Base-by-base conservation (phyloP, 1,140 invertebrate genomes). In the Trichoplusia ni region DNA sequence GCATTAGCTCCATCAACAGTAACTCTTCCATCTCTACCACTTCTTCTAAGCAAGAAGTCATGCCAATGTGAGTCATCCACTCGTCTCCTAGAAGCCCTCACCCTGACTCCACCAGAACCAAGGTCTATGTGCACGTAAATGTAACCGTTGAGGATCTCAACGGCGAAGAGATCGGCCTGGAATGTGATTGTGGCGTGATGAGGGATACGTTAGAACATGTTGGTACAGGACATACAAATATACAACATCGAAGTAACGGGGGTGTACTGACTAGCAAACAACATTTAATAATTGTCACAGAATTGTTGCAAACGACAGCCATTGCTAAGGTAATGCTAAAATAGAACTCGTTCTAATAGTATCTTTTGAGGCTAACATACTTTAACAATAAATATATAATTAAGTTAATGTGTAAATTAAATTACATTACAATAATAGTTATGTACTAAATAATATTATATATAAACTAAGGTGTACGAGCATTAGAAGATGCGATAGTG, bases 11-110 rank as follows among this genome's bases (percentile, higher is more conserved):
- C 95, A 86, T 99, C 98, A 0, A 99, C 96, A 8, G 95, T 96
- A n/a, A 99, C 95, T 64, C 94, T 93, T 3, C 98, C 97, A 33
- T 96, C 95, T 69, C 95, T 92, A 9, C 95, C 96, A 61, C 94
- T 95, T 60, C 97, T 91, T 60, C 95, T 92, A 61, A 99, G 86
- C 5, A 94, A 92, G 0, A 99, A 95, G 74, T 97, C 95, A 81
- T 99, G 98, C 96, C 97, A 98, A 21, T 94, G 93, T 0, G 96
- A 96, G 76, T 99, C 98, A 82, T 98, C 96, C 0, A 99, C 94
- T 31, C 95, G 91, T 40, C 95, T 89, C 35, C 95, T 92, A 0
- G 97, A 97, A 0, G 96, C 95, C 73, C 96, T 93, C 8, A 98
- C 94, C 77, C 97, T 95, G 0, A 96, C 93, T 0, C 95, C 93